Evolutionary conservation across 2,797 vertebrate species (phyloP).

Genomic region (Fundulus diaphanus): DNA sequence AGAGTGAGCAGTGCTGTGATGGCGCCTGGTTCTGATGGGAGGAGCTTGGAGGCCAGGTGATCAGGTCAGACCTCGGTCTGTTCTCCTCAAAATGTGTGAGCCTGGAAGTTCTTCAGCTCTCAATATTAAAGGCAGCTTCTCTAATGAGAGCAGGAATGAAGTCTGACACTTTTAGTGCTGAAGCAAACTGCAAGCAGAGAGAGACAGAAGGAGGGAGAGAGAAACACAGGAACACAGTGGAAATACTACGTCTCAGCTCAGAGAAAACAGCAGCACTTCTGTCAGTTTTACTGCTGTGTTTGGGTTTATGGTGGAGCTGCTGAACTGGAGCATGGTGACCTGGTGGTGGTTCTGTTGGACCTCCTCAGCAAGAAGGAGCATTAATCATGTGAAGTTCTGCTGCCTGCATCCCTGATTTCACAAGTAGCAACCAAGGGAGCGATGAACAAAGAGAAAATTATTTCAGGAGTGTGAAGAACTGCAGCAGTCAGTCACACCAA

Average conservation of each 20-base stretch:
- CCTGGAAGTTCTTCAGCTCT: constrained; percentile 70
- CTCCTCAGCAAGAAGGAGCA: constrained; percentile 43
- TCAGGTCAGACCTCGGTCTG: constrained; percentile 21
- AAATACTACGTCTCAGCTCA: too few relatives aligned
- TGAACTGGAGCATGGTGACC: background rate
- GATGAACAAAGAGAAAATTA: constrained; percentile 59
- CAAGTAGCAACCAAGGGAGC: constrained; percentile 46
- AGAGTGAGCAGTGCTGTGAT: background rate
- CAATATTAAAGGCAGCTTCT: too few relatives aligned
- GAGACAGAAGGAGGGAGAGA: too few relatives aligned
- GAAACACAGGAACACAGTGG: too few relatives aligned
- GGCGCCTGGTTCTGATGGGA: constrained; percentile 13
- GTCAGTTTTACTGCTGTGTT: too few relatives aligned
- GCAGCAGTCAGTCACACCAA: constrained; percentile 44
- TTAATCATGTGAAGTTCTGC: constrained; percentile 39
- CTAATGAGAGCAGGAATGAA: too few relatives aligned
- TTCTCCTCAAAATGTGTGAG: constrained; percentile 25
- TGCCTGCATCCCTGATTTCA: constrained; percentile 52
- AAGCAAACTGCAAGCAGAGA: too few relatives aligned
- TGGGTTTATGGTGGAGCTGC: too few relatives aligned
- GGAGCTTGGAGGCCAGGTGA: constrained; percentile 38
- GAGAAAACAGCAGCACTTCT: too few relatives aligned
- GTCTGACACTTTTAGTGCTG: too few relatives aligned
- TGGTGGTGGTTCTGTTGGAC: constrained; percentile 38
- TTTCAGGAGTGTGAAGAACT: constrained; percentile 52